A percentile compares a stretch with the other conserved stretches of the same genome.
phyloP scores from a whole-genome alignment of 2,113 vertebrate species.

The Lepus americanus region DNA sequence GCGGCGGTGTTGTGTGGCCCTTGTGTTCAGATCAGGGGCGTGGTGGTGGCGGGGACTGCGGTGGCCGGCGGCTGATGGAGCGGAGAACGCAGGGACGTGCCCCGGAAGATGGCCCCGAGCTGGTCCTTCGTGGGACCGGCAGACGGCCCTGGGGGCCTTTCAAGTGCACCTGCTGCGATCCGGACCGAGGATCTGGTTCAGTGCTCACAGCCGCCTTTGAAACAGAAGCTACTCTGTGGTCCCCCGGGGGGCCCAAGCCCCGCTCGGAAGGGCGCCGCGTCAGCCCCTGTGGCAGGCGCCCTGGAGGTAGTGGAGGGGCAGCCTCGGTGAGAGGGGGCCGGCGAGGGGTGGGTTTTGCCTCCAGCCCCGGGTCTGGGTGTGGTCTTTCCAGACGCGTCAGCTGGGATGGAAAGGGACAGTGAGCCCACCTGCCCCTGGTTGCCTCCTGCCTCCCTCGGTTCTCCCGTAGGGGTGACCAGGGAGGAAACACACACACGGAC shows the following conservation, averaged over 20 bases:
- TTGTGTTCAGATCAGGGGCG: no score
- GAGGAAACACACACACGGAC: not conserved
- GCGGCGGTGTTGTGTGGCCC: no score
- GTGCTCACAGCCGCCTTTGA: not conserved
- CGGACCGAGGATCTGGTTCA: not conserved
- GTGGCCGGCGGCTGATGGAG: accelerated
- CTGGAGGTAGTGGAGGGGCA: no score
- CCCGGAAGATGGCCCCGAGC: not conserved
- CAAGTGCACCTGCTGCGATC: not conserved
- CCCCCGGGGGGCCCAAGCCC: not conserved
- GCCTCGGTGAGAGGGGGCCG: no score
- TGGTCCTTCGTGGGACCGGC: not conserved
- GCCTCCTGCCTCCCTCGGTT: not conserved
- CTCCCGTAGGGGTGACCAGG: not conserved
- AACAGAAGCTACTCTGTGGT: not conserved
- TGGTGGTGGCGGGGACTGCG: no score
- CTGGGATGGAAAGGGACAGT: not conserved
- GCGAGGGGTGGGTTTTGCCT: not conserved
- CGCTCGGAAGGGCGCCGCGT: no score
- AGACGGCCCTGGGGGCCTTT: not conserved
- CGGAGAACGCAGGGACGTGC: not conserved
- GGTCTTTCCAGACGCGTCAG: not conserved
- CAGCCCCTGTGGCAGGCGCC: no score
- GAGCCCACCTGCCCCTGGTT: not conserved
- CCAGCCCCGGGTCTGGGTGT: no score